Evolutionary conservation across 2,888 invertebrate genomes (phyloP).

Genomic region (Drosophila paramelanica): DNA sequence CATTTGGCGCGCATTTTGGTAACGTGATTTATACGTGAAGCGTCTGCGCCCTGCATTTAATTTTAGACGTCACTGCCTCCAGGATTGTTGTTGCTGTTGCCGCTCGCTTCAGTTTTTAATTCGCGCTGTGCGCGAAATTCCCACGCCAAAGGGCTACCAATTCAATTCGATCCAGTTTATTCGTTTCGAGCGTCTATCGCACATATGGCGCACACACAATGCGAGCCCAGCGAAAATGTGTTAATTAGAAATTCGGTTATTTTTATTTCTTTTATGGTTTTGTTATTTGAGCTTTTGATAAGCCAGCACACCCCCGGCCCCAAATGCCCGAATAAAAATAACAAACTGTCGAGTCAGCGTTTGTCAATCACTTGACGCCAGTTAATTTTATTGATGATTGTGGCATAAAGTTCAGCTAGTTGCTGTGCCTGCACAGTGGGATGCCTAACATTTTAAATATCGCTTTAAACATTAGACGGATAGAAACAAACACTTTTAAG

Average conservation of each 20-base stretch:
- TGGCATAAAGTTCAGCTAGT: conserved; percentile 17
- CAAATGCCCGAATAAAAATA: too few relatives aligned
- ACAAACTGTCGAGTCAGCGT: conserved; percentile 49
- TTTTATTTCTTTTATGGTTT: conserved; percentile 11
- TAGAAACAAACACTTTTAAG: neutral
- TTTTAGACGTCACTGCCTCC: conserved; percentile 81
- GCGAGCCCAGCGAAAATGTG: conserved; percentile 62
- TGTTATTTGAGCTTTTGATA: conserved; percentile 23
- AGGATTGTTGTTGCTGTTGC: conserved; percentile 31
- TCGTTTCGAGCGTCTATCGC: conserved; percentile 52
- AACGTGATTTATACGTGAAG: conserved; percentile 61
- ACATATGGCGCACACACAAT: conserved; percentile 66
- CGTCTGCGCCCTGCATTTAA: conserved; percentile 64
- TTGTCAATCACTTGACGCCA: conserved; percentile 55
- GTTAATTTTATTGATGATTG: conserved; percentile 42
- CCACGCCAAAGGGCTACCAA: conserved; percentile 67
- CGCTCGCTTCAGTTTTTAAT: conserved; percentile 33
- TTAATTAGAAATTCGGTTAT: conserved; percentile 68
- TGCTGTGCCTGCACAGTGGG: conserved; percentile 39
- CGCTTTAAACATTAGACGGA: neutral
- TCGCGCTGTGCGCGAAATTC: conserved; percentile 50
- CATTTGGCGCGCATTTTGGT: conserved; percentile 64
- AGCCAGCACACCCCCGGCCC: conserved; percentile 1
- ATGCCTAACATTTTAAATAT: conserved; percentile 33
- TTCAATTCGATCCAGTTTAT: conserved; percentile 33